Base-by-base conservation (phyloP, 2,113 vertebrate genomes). In the Prinia subflava region DNA sequence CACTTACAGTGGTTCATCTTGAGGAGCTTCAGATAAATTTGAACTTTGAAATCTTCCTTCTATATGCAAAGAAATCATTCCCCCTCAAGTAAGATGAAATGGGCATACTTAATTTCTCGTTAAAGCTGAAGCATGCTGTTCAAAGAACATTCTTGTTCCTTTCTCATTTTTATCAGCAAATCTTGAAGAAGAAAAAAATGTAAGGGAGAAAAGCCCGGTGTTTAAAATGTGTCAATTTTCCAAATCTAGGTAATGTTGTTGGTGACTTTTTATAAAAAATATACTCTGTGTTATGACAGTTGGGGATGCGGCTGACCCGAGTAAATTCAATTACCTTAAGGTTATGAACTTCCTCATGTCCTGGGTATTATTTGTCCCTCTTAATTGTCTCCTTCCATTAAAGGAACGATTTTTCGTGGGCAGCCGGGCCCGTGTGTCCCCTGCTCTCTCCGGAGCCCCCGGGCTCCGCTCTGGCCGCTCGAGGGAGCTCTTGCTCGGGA, bases 401-500 rank as follows among this genome's bases (percentile, higher is more conserved):
- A 31, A 52, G 8, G 21, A 7, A 5, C n/a, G 35, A 7, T 24
- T 83, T 60, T 42, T 28, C 1, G 6, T 7, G 14, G 53, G 57
- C 30, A 20, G 7, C 25, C 10, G 19, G 24, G 27, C 42, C 44
- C 18, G 15, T 9, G 46, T 30, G 63, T n/a, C 6, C 37, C 28
- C 24, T 2, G 33, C 78, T 39, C 39, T 9, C n/a, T 20, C 33
- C 39, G 17, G 12, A 16, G 65, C 6, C 37, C 13, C 57, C 1
- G 16, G 12, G 25, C 16, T 2, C 35, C 27, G 55, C 82, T 16
- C 53, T 14, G 4, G 57, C 37, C 55, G 64, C 88, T 20, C 88
- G 96, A 84, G 88, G 94, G 97, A 60, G 93, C 89, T 57, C 71
- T 86, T 83, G 93, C 57, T 64, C 41, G 65, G 30, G 16, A 37